Evolutionary conservation across 2,797 vertebrate genomes (phyloP).

Genomic region (Intellagama lesueurii): DNA sequence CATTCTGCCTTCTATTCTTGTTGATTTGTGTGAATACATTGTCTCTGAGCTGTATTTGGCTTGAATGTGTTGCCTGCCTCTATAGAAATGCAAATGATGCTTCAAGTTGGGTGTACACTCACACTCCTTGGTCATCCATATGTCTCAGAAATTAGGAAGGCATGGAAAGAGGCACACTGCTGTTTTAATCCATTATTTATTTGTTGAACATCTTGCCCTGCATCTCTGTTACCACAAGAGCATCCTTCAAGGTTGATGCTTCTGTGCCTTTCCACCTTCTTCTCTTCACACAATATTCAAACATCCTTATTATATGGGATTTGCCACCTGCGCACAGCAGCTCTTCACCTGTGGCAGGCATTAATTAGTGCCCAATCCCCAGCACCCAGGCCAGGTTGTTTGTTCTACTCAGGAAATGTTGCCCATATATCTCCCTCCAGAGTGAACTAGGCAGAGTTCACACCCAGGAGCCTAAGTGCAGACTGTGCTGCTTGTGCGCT

Average conservation of each 20-base stretch:
- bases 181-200: not conserved
- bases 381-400: not conserved
- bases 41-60: not conserved
- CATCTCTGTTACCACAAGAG: not conserved
- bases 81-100: not conserved
- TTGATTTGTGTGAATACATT: not conserved
- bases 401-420: accelerated
- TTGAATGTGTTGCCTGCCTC: not conserved
- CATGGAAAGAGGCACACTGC: not conserved
- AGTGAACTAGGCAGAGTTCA: not conserved
- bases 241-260: not conserved
- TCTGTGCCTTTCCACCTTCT: not conserved
- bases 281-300: not conserved
- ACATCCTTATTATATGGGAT: not conserved
- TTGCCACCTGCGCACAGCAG: not conserved
- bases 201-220: not conserved
- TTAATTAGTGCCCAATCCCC: not conserved
- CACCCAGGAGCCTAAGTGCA: slow-evolving; percentile 28
- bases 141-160: not conserved
- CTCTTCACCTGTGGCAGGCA: accelerated
- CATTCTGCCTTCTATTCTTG: not conserved
- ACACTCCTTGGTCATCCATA: not conserved
- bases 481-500: slow-evolving; percentile 5
- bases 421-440: not conserved
- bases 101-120: not conserved